Conservation (phyloP, 2,888 invertebrate genomes). For the Perizoma flavofasciatum region DNA sequence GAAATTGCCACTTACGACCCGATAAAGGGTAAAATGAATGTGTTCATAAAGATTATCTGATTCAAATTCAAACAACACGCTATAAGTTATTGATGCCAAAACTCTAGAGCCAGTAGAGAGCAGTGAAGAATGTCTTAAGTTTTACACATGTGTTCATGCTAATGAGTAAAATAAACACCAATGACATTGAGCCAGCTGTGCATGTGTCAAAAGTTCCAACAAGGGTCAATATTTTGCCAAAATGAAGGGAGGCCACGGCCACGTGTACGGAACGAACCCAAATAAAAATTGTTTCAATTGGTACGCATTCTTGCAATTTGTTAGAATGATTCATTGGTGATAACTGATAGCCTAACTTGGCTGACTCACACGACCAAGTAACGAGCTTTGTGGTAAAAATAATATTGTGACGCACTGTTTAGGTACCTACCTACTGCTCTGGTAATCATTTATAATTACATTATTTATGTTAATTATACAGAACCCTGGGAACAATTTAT, state of each 20-base stretch:
- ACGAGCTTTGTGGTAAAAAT: conserved; percentile 58
- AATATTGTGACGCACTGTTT: conserved; percentile 66
- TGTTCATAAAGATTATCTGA: conserved; percentile 19
- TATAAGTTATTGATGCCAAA: conserved; percentile 16
- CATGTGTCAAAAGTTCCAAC: conserved; percentile 35
- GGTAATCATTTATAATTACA: conserved; percentile 34
- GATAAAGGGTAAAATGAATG: conserved; percentile 14
- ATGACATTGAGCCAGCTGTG: conserved; percentile 33
- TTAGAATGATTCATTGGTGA: conserved; percentile 60
- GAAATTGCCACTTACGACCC: conserved; percentile 18
- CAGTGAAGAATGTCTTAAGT: conserved; percentile 24
- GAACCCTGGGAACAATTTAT: conserved; percentile 31
- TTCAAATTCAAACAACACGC: conserved; percentile 15
- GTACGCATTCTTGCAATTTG: conserved; percentile 25
- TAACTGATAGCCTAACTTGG: conserved; percentile 55
- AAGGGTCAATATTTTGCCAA: conserved; percentile 45
- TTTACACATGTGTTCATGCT: conserved; percentile 28
- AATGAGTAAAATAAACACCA: conserved; percentile 33
- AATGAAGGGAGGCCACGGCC: conserved; percentile 37
- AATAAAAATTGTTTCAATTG: conserved; percentile 33
- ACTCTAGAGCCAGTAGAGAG: conserved; percentile 3
- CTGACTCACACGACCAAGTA: conserved; percentile 67
- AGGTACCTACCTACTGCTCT: conserved; percentile 18
- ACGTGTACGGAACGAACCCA: conserved; percentile 31
- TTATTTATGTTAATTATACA: conserved; percentile 28